Evolutionary conservation across 2,888 invertebrate species (phyloP).

Genomic region (Agriopis aurantiaria): DNA sequence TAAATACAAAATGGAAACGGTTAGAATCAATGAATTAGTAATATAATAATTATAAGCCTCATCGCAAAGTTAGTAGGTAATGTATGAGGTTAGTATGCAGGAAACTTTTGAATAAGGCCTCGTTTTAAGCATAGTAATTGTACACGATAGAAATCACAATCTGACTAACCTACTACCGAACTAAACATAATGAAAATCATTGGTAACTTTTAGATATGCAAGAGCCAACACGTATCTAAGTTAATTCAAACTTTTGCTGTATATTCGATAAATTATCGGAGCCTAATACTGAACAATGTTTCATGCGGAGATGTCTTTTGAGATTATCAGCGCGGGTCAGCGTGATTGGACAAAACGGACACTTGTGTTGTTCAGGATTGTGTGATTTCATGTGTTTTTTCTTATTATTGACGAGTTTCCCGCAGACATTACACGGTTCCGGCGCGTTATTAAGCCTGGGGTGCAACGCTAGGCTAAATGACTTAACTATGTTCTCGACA

Average conservation of each 20-base stretch:
- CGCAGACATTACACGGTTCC: constrained; percentile 88
- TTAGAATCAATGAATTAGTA: constrained; percentile 63
- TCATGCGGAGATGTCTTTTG: constrained; percentile 88
- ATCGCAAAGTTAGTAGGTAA: constrained; percentile 28
- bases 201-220: constrained; percentile 21
- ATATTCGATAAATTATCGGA: constrained; percentile 76
- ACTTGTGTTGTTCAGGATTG: constrained; percentile 87
- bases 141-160: constrained; percentile 22
- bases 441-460: constrained; percentile 60
- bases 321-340: constrained; percentile 89
- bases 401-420: constrained; percentile 88
- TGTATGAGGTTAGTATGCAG: constrained; percentile 33
- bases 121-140: constrained; percentile 6
- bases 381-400: constrained; percentile 90
- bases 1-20: constrained; percentile 75
- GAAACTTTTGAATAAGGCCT: constrained; percentile 27
- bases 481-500: constrained; percentile 75
- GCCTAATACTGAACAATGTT: constrained; percentile 82
- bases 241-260: constrained; percentile 68
- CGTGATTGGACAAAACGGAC: constrained; percentile 87
- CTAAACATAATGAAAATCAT: constrained; percentile 17
- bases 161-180: constrained; percentile 15
- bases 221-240: constrained; percentile 39
- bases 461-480: constrained; percentile 66
- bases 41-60: constrained; percentile 33